Percentiles rank a stretch among this genome's conserved stretches.
phyloP scores from a whole-genome alignment of 2,888 invertebrate genomes.

The Chesias legatella region DNA sequence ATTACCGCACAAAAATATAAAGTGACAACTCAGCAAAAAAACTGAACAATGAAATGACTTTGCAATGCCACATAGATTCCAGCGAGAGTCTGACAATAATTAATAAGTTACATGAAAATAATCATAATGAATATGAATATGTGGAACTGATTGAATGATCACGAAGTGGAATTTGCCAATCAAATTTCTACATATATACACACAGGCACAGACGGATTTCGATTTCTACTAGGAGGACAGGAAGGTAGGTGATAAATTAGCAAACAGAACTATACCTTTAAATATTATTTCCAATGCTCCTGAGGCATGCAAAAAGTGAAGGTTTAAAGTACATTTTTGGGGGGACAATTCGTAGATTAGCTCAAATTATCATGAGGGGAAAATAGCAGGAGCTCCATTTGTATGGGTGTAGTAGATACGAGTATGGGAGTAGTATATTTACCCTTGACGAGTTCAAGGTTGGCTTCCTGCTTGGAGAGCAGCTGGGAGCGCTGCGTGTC shows the following conservation, averaged over 20 bases:
- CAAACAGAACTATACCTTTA: slow-evolving; percentile 82
- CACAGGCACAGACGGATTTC: slow-evolving; percentile 2
- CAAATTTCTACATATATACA: slow-evolving; percentile 3
- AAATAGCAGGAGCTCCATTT: slow-evolving; percentile 43
- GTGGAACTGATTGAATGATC: too few species aligned
- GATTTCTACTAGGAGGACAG: slow-evolving; percentile 23
- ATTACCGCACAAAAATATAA: slow-evolving; percentile 26
- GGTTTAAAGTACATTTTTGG: slow-evolving; percentile 51
- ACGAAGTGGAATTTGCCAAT: slow-evolving; percentile 3
- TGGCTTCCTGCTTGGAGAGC: slow-evolving; percentile 94
- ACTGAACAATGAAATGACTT: slow-evolving; percentile 4
- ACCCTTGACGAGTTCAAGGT: slow-evolving; percentile 96
- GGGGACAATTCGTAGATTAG: slow-evolving; percentile 45
- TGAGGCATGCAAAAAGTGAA: slow-evolving; percentile 81
- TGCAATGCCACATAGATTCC: too few species aligned
- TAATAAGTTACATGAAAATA: too few species aligned
- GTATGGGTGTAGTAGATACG: slow-evolving; percentile 19
- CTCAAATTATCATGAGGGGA: slow-evolving; percentile 45
- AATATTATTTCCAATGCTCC: slow-evolving; percentile 85
- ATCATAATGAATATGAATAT: too few species aligned
- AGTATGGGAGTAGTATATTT: slow-evolving; percentile 34
- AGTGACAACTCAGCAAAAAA: slow-evolving; percentile 7
- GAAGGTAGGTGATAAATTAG: slow-evolving; percentile 46
- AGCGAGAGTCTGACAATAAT: too few species aligned
- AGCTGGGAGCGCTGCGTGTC: slow-evolving; percentile 92